Evolutionary conservation across 2,113 vertebrate species (phyloP).

Genomic region (Gallinago undulata): DNA sequence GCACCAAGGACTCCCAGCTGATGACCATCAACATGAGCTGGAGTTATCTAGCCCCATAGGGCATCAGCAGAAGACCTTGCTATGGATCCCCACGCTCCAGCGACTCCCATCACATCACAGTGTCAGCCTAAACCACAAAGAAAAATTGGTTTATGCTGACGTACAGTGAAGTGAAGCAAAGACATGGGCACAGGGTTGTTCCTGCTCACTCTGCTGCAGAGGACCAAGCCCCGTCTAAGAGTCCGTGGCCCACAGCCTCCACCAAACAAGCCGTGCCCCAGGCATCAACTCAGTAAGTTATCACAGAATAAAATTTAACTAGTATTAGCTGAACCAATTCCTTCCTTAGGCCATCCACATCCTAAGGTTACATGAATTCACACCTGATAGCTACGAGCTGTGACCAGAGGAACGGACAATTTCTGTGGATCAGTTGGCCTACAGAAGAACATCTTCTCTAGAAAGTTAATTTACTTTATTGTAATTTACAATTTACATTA

Average conservation of each 20-base stretch:
- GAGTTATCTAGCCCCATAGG: background rate
- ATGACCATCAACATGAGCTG: background rate
- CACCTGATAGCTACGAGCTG: rapidly evolving
- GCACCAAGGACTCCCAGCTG: background rate
- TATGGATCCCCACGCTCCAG: background rate
- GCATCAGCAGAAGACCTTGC: background rate
- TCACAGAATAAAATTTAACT: background rate
- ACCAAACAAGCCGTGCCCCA: background rate
- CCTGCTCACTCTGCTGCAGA: background rate
- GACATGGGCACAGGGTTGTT: rapidly evolving
- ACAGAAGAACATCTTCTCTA: background rate
- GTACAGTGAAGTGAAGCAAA: background rate
- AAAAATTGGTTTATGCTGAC: background rate
- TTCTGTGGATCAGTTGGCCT: background rate
- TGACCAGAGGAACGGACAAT: rapidly evolving
- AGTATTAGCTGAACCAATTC: background rate
- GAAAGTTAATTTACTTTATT: background rate
- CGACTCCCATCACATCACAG: rapidly evolving
- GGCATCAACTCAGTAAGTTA: background rate
- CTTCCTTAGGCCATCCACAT: rapidly evolving
- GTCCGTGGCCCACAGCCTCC: background rate
- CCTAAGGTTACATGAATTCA: background rate
- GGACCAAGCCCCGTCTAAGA: background rate
- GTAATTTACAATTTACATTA: background rate
- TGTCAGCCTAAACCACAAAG: background rate